These are phyloP conservation scores for Menidia beryllina DNA, from an alignment of 2,113 vertebrate genomes.

Conservation along the genomic window DNA sequence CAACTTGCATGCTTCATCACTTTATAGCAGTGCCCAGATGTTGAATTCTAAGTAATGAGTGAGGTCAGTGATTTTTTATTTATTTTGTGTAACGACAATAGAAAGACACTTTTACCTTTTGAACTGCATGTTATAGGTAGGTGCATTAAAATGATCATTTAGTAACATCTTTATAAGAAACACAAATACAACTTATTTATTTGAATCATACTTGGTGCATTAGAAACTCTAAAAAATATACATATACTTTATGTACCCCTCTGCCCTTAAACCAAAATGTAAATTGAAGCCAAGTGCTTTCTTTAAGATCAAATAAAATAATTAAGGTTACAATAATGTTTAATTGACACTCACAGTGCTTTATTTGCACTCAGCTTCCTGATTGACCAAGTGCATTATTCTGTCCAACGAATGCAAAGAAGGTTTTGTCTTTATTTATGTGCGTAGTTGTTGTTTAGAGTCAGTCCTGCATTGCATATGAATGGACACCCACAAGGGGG, in stretches of 20 bases:
- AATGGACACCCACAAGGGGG: conserved; percentile 61
- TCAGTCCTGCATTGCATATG: conserved; percentile 64
- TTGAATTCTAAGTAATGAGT: no score
- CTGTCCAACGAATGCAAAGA: conserved; percentile 41
- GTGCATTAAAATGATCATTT: no score
- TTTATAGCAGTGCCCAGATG: conserved; percentile 33
- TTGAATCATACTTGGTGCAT: not conserved
- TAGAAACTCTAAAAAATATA: not conserved
- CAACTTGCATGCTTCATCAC: conserved; percentile 34
- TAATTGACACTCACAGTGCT: conserved; percentile 8
- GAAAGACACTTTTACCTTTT: no score
- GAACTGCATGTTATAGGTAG: no score
- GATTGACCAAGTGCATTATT: conserved; percentile 36
- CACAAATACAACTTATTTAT: not conserved
- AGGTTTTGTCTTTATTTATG: conserved; percentile 35
- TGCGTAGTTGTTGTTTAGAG: conserved; percentile 53
- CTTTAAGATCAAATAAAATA: not conserved
- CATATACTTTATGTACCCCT: no score
- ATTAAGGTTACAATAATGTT: not conserved
- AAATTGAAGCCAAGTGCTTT: not conserved
- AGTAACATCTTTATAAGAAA: not conserved
- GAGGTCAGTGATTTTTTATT: no score
- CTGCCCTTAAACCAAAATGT: not conserved
- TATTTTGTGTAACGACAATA: no score
- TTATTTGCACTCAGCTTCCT: conserved; percentile 52